Base-by-base conservation (phyloP, 2,797 vertebrate genomes). In the Ficedula albicollis region DNA sequence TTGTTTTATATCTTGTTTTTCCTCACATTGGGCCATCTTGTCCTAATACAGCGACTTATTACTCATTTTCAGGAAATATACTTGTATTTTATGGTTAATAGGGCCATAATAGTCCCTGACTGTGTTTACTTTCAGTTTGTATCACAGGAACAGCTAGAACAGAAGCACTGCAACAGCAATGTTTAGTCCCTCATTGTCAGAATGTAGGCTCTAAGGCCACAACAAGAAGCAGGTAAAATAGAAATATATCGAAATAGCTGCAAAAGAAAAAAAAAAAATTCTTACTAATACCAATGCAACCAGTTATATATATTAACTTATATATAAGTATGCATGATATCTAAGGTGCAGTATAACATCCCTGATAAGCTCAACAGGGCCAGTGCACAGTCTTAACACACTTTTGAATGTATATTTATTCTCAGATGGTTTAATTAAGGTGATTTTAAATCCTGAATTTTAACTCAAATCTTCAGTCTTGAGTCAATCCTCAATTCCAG, bases 361-460 rank as follows among this genome's bases (percentile, higher is more conserved):
- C n/a, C 13, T 4, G 2, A 52, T 39, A 55, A 80, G 7, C 44
- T 81, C 77, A 68, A 49, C 55, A 88, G 58, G 15, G 11, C 22
- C 12, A 60, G 27, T 10, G 12, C 23, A 29, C 39, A 15, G 22
- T 59, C 49, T 69, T 76, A 69, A 59, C 5, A 32, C 20, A 51
- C 10, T 54, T 93, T 30, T 75, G 26, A 72, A 67, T 76, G 56
- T 8, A 87, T 78, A 68, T 38, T 69, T 93, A 55, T 88, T 84
- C 59, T 86, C 64, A 83, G 26, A 30, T 15, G 91, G 11, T 81
- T 84, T 91, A 80, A 89, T 67, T 60, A 84, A 55, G 27, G 38
- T 89, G n/a, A 54, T 80, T 82, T 96, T 80, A 38, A 63, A 48
- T 59, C 63, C 29, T 78, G 29, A 87, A 76, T 87, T 93, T 83